phyloP scores from a whole-genome alignment of 2,888 invertebrate genomes.

The Norana najaformis region DNA sequence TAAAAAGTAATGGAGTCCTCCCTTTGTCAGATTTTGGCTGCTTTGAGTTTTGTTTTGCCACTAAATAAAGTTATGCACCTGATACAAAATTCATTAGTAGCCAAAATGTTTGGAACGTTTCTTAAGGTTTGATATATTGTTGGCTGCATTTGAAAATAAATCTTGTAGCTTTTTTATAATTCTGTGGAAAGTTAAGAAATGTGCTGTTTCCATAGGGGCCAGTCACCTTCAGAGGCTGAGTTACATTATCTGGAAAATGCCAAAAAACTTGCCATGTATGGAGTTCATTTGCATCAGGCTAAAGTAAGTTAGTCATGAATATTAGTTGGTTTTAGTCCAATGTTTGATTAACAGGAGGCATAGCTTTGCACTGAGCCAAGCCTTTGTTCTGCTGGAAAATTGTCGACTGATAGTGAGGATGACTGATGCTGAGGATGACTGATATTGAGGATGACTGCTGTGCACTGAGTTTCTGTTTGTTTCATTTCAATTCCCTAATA shows the following conservation, averaged over 20 bases:
- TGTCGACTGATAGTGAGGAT: too few relatives aligned
- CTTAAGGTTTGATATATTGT: background rate
- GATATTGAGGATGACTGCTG: too few relatives aligned
- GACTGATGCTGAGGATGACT: too few relatives aligned
- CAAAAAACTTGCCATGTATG: constrained; percentile 98
- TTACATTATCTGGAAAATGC: constrained; percentile 96
- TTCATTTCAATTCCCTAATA: too few relatives aligned
- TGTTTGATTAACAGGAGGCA: background rate
- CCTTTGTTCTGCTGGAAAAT: too few relatives aligned
- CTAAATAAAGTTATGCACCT: background rate
- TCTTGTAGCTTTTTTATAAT: background rate
- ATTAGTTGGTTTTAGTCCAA: background rate
- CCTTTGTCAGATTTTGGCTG: background rate
- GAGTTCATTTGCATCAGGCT: constrained; percentile 93
- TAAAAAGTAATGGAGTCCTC: too few relatives aligned
- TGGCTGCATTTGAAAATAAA: background rate
- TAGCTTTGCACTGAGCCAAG: background rate
- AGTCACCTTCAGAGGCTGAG: constrained; percentile 96
- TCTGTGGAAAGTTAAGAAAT: background rate
- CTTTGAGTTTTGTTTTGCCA: background rate
- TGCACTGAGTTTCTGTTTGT: too few relatives aligned
- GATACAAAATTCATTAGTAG: background rate
- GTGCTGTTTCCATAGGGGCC: constrained; percentile 72
- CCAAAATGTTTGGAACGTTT: too few relatives aligned
- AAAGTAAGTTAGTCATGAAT: constrained; percentile 57